Evolutionary conservation across 2,888 invertebrate species (phyloP).

Genomic region (Drosophila robusta): DNA sequence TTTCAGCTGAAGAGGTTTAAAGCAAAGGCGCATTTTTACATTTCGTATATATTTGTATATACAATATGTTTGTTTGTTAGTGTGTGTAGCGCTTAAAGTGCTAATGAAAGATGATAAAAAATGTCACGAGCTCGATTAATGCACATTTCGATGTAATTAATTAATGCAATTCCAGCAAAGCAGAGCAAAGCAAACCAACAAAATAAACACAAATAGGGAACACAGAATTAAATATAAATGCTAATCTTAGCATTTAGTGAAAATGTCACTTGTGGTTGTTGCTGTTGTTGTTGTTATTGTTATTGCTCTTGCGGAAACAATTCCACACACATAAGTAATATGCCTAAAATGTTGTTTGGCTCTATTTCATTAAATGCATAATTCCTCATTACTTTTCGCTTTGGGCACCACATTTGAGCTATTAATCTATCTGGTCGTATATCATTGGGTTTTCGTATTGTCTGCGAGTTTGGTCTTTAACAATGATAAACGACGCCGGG

Average conservation of each 20-base stretch:
- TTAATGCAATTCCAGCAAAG: slow-evolving; percentile 67
- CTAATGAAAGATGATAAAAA: slow-evolving; percentile 62
- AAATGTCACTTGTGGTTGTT: slow-evolving; percentile 45
- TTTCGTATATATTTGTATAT: not conserved
- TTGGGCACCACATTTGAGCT: slow-evolving; percentile 1
- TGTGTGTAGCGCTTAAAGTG: slow-evolving; percentile 34
- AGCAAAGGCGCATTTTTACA: slow-evolving; percentile 22
- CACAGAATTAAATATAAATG: slow-evolving; percentile 37
- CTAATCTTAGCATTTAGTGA: slow-evolving; percentile 48
- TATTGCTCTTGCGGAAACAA: slow-evolving; percentile 21
- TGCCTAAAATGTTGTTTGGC: slow-evolving; percentile 2
- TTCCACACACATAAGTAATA: slow-evolving; percentile 15
- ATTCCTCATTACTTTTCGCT: slow-evolving; percentile 25
- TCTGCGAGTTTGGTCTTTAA: slow-evolving; percentile 19
- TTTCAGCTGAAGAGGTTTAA: slow-evolving; percentile 31
- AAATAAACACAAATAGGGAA: slow-evolving; percentile 28
- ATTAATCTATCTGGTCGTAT: slow-evolving; percentile 25
- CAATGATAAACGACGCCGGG: slow-evolving; percentile 41
- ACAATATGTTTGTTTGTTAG: slow-evolving; percentile 5
- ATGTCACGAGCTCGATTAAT: slow-evolving; percentile 76
- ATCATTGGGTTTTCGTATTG: slow-evolving; percentile 27
- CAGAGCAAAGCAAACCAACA: slow-evolving; percentile 32
- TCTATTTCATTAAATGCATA: slow-evolving; percentile 9
- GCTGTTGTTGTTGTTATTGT: not conserved
- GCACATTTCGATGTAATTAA: slow-evolving; percentile 70